Evolutionary conservation across 2,888 invertebrate species (phyloP), one percentile per base, ranked within the genome.

Genomic region (Acanthoscelides obtectus): DNA sequence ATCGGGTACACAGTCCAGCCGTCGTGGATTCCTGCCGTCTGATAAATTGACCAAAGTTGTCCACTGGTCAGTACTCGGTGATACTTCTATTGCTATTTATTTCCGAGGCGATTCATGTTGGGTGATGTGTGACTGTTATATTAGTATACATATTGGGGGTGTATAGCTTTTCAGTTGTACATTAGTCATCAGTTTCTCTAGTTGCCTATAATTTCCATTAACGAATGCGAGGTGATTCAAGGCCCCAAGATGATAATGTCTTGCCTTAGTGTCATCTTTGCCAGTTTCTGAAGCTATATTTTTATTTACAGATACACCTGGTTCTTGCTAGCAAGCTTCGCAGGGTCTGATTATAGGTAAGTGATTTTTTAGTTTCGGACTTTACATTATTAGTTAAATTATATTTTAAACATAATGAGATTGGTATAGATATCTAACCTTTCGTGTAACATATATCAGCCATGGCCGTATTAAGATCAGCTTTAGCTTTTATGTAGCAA

Each of bases 31-130:
- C 79, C 82, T 83, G 79, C 75, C 20, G 73, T 78, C 80, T 82
- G 83, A 82, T 84, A 84, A 84, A 83, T 80, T 83, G 83, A 83
- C 81, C 17, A 79, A 79, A 80, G 76, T 79, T 81, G 82, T 79
- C 80, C 82, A 79, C 76, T 83, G 84, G 84, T 83, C 84, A 85
- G 84, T 85, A 81, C 81, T 79, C 81, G 78, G 80, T 77, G 45
- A 12, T 45, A 1, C 77, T 80, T 79, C 78, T 77, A 74, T 78
- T 76, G 81, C 76, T 75, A 75, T 77, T 77, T 77, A 74, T 69
- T 45, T 69, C 21, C 69, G 20, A 27, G 21, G 67, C 45, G 67
- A 72, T 69, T 66, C 67, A 69, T 12, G 69, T 25, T 65, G 65
- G 67, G 66, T n/a, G 20, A 66, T 21, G 20, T 66, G 20, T 66